Percentiles rank a stretch among this genome's conserved stretches.
These are phyloP conservation scores for Channa maculata DNA, from an alignment of 2,113 vertebrate genomes.

Conservation along the genomic window DNA sequence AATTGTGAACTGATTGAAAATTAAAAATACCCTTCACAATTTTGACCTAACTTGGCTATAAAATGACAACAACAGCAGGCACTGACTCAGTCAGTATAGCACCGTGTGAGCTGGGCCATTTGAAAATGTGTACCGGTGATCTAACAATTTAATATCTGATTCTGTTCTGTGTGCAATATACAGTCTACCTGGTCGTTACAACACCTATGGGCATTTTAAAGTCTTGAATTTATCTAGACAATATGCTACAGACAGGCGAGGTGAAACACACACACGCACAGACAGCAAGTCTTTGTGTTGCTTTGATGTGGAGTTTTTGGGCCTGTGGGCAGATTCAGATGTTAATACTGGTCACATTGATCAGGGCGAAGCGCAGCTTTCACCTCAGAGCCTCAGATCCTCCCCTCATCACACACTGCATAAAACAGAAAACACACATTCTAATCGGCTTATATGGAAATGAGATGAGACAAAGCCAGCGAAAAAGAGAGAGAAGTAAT, in stretches of 20 bases:
- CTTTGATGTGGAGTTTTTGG: not conserved
- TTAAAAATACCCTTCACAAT: too few relatives aligned
- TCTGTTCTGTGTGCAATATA: too few relatives aligned
- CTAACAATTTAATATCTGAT: too few relatives aligned
- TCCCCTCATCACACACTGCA: not conserved
- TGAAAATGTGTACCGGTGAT: too few relatives aligned
- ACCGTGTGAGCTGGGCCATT: too few relatives aligned
- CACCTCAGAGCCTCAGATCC: conserved; percentile 5
- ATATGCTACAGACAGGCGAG: not conserved
- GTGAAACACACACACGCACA: not conserved
- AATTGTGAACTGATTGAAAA: too few relatives aligned
- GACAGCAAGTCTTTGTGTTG: not conserved
- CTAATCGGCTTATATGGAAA: conserved; percentile 27
- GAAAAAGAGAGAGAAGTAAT: not conserved
- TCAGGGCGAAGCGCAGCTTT: conserved; percentile 7
- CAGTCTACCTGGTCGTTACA: not conserved
- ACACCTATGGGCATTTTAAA: not conserved
- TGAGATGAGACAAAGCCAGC: not conserved
- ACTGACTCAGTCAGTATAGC: too few relatives aligned
- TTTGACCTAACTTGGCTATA: too few relatives aligned
- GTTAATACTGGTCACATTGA: conserved; percentile 19
- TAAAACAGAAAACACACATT: conserved; percentile 4
- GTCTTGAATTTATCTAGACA: not conserved
- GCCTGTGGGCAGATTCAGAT: conserved; percentile 23
- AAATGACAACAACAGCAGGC: too few relatives aligned